Conservation (phyloP, 2,113 vertebrate species). For the Nibea coibor region DNA sequence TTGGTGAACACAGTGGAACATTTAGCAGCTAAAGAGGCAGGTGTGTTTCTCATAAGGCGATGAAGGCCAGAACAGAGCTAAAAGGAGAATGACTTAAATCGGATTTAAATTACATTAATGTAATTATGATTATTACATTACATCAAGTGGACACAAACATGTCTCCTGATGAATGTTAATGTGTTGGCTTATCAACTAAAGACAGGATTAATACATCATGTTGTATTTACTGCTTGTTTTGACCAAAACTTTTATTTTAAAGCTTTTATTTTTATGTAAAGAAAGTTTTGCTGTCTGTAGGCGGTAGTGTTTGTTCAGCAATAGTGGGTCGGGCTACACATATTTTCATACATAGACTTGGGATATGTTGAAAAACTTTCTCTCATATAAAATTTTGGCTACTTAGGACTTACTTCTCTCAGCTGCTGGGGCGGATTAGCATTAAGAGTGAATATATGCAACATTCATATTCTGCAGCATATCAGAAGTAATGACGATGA, state of each 20-base stretch:
- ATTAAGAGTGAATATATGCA: neutral
- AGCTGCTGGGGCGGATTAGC: neutral
- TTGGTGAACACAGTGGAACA: neutral
- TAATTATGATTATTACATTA: neutral
- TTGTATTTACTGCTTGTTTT: neutral
- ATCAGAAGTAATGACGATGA: neutral
- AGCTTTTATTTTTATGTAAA: neutral
- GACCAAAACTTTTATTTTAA: neutral
- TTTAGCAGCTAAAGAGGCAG: neutral
- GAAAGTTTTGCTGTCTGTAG: neutral
- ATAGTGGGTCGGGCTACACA: neutral
- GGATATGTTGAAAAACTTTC: neutral
- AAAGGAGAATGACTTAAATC: neutral
- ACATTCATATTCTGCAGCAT: conserved; percentile 14
- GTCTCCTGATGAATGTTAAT: neutral
- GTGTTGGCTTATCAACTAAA: no score
- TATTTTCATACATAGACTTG: neutral
- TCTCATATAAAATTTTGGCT: neutral
- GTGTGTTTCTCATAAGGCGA: neutral
- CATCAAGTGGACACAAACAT: neutral
- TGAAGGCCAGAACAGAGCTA: neutral
- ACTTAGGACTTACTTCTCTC: neutral
- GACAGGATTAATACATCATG: no score
- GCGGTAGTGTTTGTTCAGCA: neutral
- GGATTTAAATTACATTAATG: neutral